Evolutionary conservation across 2,888 invertebrate species (phyloP).

Genomic region (Chloroclysta siterata): DNA sequence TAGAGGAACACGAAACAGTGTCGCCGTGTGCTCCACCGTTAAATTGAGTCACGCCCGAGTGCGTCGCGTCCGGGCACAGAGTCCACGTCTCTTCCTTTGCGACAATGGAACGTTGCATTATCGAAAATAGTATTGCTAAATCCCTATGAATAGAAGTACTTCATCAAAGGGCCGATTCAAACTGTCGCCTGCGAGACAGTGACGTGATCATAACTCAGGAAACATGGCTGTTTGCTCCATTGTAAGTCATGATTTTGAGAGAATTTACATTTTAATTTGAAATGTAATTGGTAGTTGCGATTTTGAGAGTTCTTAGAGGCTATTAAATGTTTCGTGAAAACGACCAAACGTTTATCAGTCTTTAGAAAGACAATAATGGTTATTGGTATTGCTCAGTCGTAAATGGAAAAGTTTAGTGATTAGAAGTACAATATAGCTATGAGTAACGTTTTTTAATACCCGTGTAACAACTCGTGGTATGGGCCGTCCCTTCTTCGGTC

Average conservation of each 20-base stretch:
- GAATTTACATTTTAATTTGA: conserved; percentile 23
- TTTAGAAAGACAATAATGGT: conserved; percentile 13
- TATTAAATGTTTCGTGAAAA: conserved; percentile 17
- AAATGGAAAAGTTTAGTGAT: conserved; percentile 2
- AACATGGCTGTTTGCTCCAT: conserved; percentile 3
- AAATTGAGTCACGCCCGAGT: conserved; percentile 68
- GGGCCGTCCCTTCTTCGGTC: conserved; percentile 20
- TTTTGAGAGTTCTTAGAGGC: neutral
- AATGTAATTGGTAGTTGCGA: conserved; percentile 16
- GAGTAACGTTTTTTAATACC: conserved; percentile 10
- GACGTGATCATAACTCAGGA: conserved; percentile 13
- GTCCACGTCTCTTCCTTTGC: conserved; percentile 60
- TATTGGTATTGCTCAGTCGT: conserved; percentile 5
- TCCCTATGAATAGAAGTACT: conserved; percentile 36
- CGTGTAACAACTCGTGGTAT: neutral
- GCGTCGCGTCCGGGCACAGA: conserved; percentile 58
- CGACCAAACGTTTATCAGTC: conserved; percentile 16
- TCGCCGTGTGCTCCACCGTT: conserved; percentile 65
- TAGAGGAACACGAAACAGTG: conserved; percentile 57
- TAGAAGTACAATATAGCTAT: conserved; percentile 1
- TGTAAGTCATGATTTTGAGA: conserved; percentile 20
- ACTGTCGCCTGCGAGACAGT: conserved; percentile 7
- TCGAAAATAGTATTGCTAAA: conserved; percentile 54
- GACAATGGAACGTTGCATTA: conserved; percentile 63
- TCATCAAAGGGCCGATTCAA: conserved; percentile 25